Evolutionary conservation across 2,113 vertebrate species (phyloP).

Genomic region (Spermophilus dauricus): DNA sequence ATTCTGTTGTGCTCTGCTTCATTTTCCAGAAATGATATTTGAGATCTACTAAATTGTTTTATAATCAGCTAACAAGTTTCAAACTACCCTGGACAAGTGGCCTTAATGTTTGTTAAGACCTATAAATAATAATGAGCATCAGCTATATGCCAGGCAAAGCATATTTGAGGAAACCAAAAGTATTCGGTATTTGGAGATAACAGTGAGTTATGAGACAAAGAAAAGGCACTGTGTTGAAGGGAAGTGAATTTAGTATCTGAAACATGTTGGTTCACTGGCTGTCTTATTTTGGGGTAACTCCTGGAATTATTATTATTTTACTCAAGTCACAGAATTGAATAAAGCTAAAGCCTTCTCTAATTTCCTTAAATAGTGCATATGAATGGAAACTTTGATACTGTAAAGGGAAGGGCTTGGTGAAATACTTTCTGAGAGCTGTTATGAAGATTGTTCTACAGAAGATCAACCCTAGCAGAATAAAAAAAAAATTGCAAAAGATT

Average conservation of each 20-base stretch:
- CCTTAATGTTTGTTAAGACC: background rate
- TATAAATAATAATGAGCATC: background rate
- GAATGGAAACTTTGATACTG: background rate
- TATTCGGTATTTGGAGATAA: background rate
- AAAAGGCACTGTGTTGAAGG: background rate
- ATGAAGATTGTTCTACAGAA: background rate
- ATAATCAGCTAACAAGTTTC: background rate
- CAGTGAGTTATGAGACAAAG: background rate
- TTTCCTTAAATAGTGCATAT: conserved; percentile 14
- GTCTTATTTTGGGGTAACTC: background rate
- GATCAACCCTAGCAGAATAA: background rate
- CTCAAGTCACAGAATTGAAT: background rate
- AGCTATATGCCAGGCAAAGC: background rate
- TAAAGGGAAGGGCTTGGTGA: background rate
- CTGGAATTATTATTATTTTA: background rate
- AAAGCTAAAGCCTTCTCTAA: background rate
- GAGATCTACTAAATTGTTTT: background rate
- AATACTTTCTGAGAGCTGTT: background rate
- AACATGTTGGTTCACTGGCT: background rate
- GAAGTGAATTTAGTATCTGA: conserved; percentile 2
- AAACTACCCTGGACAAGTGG: background rate
- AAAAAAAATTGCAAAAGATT: conserved; percentile 28
- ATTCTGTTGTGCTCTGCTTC: background rate
- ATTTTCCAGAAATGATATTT: background rate
- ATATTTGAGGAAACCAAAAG: background rate